phyloP scores from a whole-genome alignment of 2,888 invertebrate species.

The Labia minor region DNA sequence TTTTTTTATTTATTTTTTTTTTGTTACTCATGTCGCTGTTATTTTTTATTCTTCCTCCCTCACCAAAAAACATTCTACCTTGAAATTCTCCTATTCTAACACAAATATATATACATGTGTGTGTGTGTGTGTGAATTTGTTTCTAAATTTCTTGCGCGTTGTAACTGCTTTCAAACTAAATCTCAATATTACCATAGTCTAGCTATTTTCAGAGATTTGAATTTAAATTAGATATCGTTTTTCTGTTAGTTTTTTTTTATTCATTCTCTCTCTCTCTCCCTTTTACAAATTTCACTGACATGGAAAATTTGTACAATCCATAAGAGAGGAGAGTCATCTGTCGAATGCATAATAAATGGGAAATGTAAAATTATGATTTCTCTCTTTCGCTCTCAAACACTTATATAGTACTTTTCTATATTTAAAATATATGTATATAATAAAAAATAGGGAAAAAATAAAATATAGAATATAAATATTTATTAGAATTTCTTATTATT shows the following conservation, averaged over 20 bases:
- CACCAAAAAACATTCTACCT: too few relatives aligned
- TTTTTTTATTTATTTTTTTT: too few relatives aligned
- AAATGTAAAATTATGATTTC: not conserved
- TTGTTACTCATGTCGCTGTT: too few relatives aligned
- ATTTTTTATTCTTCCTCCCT: too few relatives aligned
- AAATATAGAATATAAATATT: too few relatives aligned
- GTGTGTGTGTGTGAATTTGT: constrained; percentile 4
- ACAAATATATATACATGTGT: too few relatives aligned
- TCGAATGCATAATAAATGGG: not conserved
- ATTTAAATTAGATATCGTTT: constrained; percentile 13
- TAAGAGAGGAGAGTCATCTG: not conserved
- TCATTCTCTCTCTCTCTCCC: not conserved
- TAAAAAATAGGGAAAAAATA: too few relatives aligned
- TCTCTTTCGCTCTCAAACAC: too few relatives aligned
- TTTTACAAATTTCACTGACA: constrained; percentile 1
- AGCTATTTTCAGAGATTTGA: constrained; percentile 13
- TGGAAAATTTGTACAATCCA: not conserved
- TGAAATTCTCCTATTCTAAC: too few relatives aligned
- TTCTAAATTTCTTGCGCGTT: not conserved
- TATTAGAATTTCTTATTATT: too few relatives aligned
- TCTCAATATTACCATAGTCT: constrained; percentile 1
- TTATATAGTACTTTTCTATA: too few relatives aligned
- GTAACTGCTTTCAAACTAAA: not conserved
- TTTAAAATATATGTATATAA: too few relatives aligned
- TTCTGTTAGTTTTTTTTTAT: not conserved